Conservation (phyloP, 1,140 invertebrate species). For the Phenacoccus solenopsis region DNA sequence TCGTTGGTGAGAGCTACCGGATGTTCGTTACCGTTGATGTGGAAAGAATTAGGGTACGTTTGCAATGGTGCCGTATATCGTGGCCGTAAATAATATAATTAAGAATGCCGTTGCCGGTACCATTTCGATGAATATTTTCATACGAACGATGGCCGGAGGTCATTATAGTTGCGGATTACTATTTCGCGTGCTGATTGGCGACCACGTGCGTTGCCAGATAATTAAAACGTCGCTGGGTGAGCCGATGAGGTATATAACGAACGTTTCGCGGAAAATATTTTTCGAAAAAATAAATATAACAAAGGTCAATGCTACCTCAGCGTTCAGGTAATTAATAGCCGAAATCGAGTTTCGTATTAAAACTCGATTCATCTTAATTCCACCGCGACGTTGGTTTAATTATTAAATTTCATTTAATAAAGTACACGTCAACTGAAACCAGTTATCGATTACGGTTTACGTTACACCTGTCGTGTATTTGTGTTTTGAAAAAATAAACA, state of each 20-base stretch:
- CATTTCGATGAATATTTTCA: too few species aligned
- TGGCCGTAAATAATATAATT: background rate
- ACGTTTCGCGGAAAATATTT: too few species aligned
- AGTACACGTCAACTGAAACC: background rate
- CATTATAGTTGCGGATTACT: too few species aligned
- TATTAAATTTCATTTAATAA: background rate
- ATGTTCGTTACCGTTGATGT: constrained; percentile 12
- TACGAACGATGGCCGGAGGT: too few species aligned
- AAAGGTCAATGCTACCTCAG: background rate
- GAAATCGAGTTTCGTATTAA: too few species aligned
- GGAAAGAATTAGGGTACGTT: constrained; percentile 15
- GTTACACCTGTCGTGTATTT: background rate
- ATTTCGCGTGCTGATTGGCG: too few species aligned
- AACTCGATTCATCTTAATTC: background rate
- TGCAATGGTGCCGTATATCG: background rate
- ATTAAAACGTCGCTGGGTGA: too few species aligned
- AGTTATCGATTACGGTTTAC: background rate
- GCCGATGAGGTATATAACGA: too few species aligned
- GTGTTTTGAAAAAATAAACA: background rate
- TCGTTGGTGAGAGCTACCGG: constrained; percentile 7
- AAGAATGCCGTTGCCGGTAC: too few species aligned
- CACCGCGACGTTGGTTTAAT: background rate
- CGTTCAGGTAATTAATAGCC: background rate
- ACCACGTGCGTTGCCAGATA: too few species aligned
- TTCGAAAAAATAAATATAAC: too few species aligned